Percentiles rank a stretch among this genome's conserved stretches.
Evolutionary conservation across 2,888 invertebrate species (phyloP).

Genomic region (Helicoverpa assulta): DNA sequence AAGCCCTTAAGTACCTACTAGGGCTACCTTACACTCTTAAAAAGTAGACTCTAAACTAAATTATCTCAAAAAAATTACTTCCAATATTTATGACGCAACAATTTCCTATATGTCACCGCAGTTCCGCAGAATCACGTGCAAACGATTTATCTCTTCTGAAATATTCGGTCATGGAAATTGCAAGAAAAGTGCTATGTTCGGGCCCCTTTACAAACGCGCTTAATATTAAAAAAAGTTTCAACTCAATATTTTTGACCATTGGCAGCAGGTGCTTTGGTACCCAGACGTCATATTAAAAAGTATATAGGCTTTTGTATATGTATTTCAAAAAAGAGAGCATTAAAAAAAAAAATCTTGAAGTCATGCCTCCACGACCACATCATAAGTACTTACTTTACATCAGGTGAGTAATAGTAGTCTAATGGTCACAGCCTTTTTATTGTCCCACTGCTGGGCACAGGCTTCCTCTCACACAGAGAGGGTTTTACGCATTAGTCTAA

Average conservation of each 20-base stretch:
- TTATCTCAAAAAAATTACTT: neutral
- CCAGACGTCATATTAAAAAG: conserved; percentile 7
- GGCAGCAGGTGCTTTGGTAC: conserved; percentile 43
- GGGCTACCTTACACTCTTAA: no score
- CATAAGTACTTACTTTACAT: no score
- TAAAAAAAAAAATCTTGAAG: no score
- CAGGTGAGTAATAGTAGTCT: no score
- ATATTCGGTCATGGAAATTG: conserved; percentile 65
- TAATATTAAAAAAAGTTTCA: conserved; percentile 62
- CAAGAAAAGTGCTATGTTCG: conserved; percentile 50
- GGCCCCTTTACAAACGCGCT: conserved; percentile 38
- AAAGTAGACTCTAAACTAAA: no score
- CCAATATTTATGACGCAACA: conserved; percentile 62
- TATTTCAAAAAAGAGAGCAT: no score
- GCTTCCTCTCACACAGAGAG: no score
- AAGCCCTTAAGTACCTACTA: no score
- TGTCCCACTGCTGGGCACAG: no score
- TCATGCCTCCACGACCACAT: no score
- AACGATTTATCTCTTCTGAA: conserved; percentile 71
- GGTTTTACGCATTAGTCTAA: no score
- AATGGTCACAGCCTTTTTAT: no score
- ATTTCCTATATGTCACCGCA: conserved; percentile 73
- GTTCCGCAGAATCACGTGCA: conserved; percentile 73
- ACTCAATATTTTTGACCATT: conserved; percentile 53
- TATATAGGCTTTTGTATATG: neutral